Evolutionary conservation across 2,113 vertebrate genomes (phyloP).

Genomic region (Scomber scombrus): DNA sequence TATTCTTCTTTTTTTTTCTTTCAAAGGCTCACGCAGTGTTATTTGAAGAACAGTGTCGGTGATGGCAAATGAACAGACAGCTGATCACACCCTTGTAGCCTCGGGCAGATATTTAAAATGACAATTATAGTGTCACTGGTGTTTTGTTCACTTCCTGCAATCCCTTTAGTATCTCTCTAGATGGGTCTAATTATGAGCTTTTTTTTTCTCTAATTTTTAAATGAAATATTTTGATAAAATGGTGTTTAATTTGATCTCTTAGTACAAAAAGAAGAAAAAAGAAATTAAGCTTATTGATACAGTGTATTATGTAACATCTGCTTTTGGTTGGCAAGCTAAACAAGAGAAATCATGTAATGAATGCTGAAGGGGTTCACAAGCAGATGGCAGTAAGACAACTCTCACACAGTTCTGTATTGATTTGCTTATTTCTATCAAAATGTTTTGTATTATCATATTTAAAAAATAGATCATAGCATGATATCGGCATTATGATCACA

Average conservation of each 20-base stretch:
- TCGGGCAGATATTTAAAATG: conserved; percentile 13
- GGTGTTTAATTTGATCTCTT: too few relatives aligned
- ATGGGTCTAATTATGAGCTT: background rate
- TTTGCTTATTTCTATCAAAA: background rate
- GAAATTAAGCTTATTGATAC: too few relatives aligned
- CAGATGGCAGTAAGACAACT: background rate
- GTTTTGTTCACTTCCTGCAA: conserved; percentile 20
- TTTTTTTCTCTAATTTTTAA: background rate
- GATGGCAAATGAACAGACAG: conserved; percentile 27
- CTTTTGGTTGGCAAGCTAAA: background rate
- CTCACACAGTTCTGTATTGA: background rate
- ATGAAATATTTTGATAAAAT: background rate
- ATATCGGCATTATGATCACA: too few relatives aligned
- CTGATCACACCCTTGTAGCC: conserved; percentile 24
- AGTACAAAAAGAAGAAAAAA: too few relatives aligned
- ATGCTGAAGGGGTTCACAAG: background rate
- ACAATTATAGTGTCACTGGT: background rate
- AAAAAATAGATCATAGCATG: background rate
- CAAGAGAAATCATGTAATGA: background rate
- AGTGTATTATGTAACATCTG: background rate
- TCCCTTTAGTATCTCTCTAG: background rate
- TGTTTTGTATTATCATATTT: background rate
- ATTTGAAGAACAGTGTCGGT: conserved; percentile 44
- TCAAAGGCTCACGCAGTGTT: conserved; percentile 15
- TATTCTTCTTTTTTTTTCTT: background rate